phyloP scores from a whole-genome alignment of 2,113 vertebrate genomes.

The Eclectus roratus region DNA sequence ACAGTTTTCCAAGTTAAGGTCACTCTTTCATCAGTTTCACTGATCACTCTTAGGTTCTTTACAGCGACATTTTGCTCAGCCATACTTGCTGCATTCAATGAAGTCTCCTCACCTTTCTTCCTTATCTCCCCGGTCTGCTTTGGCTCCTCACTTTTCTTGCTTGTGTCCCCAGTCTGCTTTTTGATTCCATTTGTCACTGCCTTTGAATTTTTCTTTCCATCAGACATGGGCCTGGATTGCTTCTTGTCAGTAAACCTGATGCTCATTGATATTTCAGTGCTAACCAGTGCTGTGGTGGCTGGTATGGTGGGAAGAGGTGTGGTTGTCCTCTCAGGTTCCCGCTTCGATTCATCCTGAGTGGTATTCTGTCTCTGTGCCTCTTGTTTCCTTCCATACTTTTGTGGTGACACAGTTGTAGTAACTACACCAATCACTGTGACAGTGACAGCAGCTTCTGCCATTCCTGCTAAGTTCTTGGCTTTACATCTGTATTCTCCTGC shows the following conservation, averaged over 20 bases:
- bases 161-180: slow-evolving; percentile 67
- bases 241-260: background rate
- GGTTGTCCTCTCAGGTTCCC: background rate
- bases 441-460: slow-evolving; percentile 83
- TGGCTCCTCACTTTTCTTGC: slow-evolving; percentile 54
- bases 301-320: background rate
- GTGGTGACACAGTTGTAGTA: slow-evolving; percentile 69
- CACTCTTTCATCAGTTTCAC: slow-evolving; percentile 83
- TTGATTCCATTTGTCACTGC: slow-evolving; percentile 42
- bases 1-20: slow-evolving; percentile 84
- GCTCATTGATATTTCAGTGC: slow-evolving; percentile 7
- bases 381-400: slow-evolving; percentile 50
- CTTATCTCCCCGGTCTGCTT: slow-evolving; percentile 65
- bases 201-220: slow-evolving; percentile 67
- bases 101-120: slow-evolving; percentile 56
- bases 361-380: slow-evolving; percentile 35
- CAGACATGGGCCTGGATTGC: slow-evolving; percentile 41
- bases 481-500: slow-evolving; percentile 92
- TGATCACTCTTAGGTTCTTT: slow-evolving; percentile 81
- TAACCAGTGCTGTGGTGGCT: background rate
- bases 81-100: background rate
- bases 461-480: slow-evolving; percentile 91
- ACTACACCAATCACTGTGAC: slow-evolving; percentile 81
- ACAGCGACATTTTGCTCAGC: slow-evolving; percentile 64
- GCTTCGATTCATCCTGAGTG: slow-evolving; percentile 23